These are phyloP conservation scores for Apamea epomidion DNA, from an alignment of 2,888 invertebrate genomes.

Conservation along the genomic window DNA sequence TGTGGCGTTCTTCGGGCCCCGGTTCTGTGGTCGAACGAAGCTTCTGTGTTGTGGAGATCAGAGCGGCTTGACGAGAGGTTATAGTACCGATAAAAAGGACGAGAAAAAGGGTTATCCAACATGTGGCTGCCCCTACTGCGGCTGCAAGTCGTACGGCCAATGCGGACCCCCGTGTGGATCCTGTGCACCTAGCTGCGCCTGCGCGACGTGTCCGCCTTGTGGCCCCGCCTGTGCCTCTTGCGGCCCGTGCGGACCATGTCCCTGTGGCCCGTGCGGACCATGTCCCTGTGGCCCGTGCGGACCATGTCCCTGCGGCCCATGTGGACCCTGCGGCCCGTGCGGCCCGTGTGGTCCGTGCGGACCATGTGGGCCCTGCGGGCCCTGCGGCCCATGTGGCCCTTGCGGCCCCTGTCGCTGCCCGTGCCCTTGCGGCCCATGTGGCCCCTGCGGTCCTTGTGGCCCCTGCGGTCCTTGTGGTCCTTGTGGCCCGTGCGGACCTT, in stretches of 20 bases:
- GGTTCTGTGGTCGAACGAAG: conserved; percentile 64
- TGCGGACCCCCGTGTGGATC: conserved; percentile 73
- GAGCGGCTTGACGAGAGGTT: conserved; percentile 68
- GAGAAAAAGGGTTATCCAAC: conserved; percentile 52
- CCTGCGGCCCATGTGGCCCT: conserved; percentile 61
- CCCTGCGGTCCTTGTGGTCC: conserved; percentile 67
- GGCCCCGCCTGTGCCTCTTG: conserved; percentile 56
- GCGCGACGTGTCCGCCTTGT: conserved; percentile 70
- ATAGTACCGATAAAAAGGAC: conserved; percentile 72
- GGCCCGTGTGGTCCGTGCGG: conserved; percentile 71
- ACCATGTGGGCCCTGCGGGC: conserved; percentile 75
- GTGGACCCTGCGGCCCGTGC: conserved; percentile 71
- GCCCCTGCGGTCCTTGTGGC: conserved; percentile 64
- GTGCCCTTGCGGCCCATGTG: conserved; percentile 71
- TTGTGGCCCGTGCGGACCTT: conserved; percentile 67
- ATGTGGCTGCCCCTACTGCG: conserved; percentile 64
- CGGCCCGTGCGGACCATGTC: conserved; percentile 61
- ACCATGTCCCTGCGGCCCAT: conserved; percentile 66
- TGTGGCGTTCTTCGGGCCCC: conserved; percentile 62
- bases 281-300: conserved; percentile 63
- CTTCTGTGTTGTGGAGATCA: conserved; percentile 77
- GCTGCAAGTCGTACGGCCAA: conserved; percentile 64
- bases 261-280: conserved; percentile 70
- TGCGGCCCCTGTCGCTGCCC: conserved; percentile 70
- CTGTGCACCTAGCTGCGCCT: conserved; percentile 73